Base-by-base conservation (phyloP, 2,888 invertebrate genomes). In the Monochamus alternatus region DNA sequence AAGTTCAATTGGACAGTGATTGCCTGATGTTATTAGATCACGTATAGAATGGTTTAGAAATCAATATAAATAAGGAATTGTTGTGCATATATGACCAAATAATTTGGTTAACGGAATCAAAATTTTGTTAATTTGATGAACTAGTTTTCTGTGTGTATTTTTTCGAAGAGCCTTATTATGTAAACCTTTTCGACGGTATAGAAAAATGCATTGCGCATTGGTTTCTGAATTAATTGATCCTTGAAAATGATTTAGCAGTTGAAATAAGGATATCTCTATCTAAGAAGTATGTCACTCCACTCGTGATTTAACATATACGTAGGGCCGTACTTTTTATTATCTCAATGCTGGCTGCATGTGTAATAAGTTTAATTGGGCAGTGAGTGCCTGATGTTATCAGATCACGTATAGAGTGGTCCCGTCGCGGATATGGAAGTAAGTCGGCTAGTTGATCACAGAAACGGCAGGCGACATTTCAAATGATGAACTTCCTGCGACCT, bases 351-450 rank as follows among this genome's bases (percentile, higher is more conserved):
- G 55, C 69, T 60, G 69, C 69, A 60, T 69, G 69, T 69, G 69
- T 69, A 69, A 69, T 69, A 69, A 62, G 69, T 74, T 69, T 74
- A 74, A 74, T 74, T 74, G 69, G 59, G 69, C 63, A 55, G 43
- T 69, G 63, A 74, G 70, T 76, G 62, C 76, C 74, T 76, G 76
- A 76, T 52, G 76, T 66, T 70, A 70, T 76, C 51, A 74, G 74
- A 76, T 74, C 76, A 76, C 76, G 76, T 76, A 76, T 70, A 55
- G 74, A 73, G 68, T 68, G 69, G 77, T 76, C 77, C 77, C 77
- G 77, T 77, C 72, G 75, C 80, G 82, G 82, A 82, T 81, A 80
- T 82, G 82, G 81, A 82, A 81, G 82, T 78, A 82, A 81, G 81
- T 81, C 81, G 81, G 81, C 78, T 70, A 78, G 77, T 81, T 81